Conservation (phyloP, 2,113 vertebrate species). For the Catharus fuscescens region DNA sequence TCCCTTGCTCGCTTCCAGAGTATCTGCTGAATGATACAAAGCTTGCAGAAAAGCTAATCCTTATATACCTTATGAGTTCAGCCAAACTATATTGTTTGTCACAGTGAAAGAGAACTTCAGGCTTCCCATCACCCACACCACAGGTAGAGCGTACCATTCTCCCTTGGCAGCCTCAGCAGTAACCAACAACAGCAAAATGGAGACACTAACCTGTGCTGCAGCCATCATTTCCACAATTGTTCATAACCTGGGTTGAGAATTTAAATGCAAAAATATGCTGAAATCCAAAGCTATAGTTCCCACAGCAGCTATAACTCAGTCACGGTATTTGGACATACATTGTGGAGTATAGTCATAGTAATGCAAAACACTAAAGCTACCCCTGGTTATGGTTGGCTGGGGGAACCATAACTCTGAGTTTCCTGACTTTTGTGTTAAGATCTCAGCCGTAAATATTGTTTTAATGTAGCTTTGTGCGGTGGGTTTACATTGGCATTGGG, state of each 20-base stretch:
- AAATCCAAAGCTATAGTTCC: conserved; percentile 28
- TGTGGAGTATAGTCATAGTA: background rate
- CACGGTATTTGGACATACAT: background rate
- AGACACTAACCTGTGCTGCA: background rate
- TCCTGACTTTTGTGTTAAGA: conserved; percentile 64
- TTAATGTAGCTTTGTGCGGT: conserved; percentile 58
- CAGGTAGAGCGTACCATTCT: background rate
- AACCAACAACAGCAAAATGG: background rate
- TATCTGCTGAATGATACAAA: background rate
- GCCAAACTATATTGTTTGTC: background rate
- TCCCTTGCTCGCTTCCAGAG: background rate
- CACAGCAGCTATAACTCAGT: conserved; percentile 42
- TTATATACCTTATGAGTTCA: background rate
- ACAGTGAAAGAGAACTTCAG: background rate
- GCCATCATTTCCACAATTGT: conserved; percentile 11
- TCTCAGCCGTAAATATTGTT: conserved; percentile 52
- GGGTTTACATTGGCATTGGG: conserved; percentile 58
- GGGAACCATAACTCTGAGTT: conserved; percentile 57
- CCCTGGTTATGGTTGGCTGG: conserved; percentile 43
- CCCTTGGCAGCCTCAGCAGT: background rate
- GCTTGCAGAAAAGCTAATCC: background rate
- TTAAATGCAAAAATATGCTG: background rate
- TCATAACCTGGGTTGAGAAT: conserved; percentile 6
- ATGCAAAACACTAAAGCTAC: conserved; percentile 40
- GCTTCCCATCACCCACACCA: background rate